A percentile compares a stretch with the other conserved stretches of the same genome.
These are phyloP conservation scores for Noturus placidus DNA, from an alignment of 2,113 vertebrate species.

Conservation along the genomic window DNA sequence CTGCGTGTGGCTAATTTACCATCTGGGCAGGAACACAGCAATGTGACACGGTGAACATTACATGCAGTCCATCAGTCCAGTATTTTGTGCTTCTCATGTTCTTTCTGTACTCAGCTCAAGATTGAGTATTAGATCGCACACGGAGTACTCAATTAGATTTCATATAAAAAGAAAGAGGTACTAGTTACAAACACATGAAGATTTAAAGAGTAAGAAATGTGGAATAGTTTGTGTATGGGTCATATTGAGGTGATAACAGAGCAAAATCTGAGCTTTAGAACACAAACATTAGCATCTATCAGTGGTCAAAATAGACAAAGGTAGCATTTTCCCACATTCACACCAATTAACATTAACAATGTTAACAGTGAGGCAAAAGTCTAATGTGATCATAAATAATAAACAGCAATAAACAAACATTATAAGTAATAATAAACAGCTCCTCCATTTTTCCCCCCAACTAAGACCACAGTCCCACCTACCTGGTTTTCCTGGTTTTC, in stretches of 20 bases:
- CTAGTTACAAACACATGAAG: background rate
- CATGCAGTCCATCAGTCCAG: background rate
- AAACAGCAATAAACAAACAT: no score
- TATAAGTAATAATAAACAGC: background rate
- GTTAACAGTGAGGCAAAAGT: background rate
- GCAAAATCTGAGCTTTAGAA: background rate
- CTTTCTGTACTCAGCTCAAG: background rate
- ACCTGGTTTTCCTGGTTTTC: background rate
- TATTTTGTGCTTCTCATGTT: background rate
- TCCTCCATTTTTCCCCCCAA: background rate
- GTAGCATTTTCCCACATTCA: background rate
- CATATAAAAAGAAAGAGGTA: background rate
- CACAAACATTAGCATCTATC: background rate
- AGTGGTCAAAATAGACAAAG: background rate
- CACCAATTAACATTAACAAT: background rate
- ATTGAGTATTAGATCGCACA: background rate
- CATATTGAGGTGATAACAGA: background rate
- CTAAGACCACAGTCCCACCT: background rate
- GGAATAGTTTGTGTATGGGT: background rate
- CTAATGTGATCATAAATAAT: background rate
- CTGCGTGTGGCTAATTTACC: slow-evolving; percentile 40
- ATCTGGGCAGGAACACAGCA: slow-evolving; percentile 29
- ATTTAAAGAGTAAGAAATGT: background rate
- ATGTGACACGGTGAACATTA: background rate
- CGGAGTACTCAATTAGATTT: background rate